Conservation (phyloP, 2,113 vertebrate genomes). For the Leiothrix lutea region DNA sequence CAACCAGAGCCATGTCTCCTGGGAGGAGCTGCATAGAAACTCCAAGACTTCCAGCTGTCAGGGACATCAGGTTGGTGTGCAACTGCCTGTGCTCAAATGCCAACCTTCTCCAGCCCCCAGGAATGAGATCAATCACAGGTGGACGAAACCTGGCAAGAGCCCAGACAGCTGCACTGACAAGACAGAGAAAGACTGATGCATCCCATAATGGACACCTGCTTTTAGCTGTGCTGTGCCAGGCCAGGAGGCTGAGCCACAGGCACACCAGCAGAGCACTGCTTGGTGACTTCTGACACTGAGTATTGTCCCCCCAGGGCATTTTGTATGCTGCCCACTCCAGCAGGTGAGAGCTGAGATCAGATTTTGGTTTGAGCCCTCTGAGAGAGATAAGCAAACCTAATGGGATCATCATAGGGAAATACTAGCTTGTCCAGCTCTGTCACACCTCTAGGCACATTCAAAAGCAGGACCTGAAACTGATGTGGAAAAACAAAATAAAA, state of each 20-base stretch:
- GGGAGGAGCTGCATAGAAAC: not conserved
- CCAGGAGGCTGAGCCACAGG: not conserved
- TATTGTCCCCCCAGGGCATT: accelerated
- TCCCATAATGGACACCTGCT: not conserved
- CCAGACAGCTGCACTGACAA: not conserved
- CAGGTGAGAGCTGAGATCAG: not conserved
- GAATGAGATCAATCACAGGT: not conserved
- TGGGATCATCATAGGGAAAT: not conserved
- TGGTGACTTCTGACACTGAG: not conserved
- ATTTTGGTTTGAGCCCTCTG: not conserved
- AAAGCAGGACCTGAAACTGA: not conserved
- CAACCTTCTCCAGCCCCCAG: not conserved
- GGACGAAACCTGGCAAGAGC: not conserved
- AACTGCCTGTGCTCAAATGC: not conserved
- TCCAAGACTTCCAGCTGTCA: not conserved
- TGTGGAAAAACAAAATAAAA: not conserved
- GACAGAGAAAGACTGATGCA: not conserved
- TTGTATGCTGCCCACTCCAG: not conserved
- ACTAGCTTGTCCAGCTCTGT: not conserved
- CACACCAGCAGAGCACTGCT: too few relatives aligned
- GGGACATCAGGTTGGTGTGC: not conserved
- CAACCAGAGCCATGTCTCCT: not conserved
- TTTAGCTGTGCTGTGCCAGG: not conserved
- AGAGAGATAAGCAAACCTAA: not conserved
- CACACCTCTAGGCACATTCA: not conserved